Evolutionary conservation across 2,888 invertebrate species (phyloP).

Genomic region (Cylloceria caligata): DNA sequence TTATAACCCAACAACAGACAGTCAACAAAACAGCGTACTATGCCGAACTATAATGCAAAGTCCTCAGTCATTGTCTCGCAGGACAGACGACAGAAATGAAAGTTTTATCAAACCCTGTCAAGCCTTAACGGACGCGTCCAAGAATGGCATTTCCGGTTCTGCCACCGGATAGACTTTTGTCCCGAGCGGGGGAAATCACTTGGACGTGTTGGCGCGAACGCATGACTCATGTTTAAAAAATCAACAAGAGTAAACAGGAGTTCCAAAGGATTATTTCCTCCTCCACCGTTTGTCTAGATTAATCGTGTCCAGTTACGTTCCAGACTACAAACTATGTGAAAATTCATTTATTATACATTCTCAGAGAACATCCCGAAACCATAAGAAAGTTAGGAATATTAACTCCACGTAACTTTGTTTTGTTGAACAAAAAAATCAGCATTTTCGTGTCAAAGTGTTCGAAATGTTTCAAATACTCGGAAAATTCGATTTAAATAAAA

Average conservation of each 20-base stretch:
- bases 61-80: constrained; percentile 45
- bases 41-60: constrained; percentile 22
- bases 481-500: too few species aligned
- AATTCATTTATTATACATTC: too few species aligned
- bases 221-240: constrained; percentile 27
- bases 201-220: constrained; percentile 15
- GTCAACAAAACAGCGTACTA: constrained; percentile 7
- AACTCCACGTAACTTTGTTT: too few species aligned
- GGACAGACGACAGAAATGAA: constrained; percentile 45
- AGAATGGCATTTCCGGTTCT: constrained; percentile 63
- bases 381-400: too few species aligned
- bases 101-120: constrained; percentile 67
- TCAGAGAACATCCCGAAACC: too few species aligned
- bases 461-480: too few species aligned
- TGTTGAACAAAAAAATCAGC: too few species aligned
- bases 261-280: background rate
- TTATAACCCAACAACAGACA: background rate
- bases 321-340: too few species aligned
- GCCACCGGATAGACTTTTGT: constrained; percentile 50
- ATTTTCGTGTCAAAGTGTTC: too few species aligned
- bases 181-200: constrained; percentile 12
- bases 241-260: constrained; percentile 15
- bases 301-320: background rate
- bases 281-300: background rate
- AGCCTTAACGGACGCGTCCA: constrained; percentile 21